Conservation (phyloP, 2,888 invertebrate genomes). For the Rotaria socialis region DNA sequence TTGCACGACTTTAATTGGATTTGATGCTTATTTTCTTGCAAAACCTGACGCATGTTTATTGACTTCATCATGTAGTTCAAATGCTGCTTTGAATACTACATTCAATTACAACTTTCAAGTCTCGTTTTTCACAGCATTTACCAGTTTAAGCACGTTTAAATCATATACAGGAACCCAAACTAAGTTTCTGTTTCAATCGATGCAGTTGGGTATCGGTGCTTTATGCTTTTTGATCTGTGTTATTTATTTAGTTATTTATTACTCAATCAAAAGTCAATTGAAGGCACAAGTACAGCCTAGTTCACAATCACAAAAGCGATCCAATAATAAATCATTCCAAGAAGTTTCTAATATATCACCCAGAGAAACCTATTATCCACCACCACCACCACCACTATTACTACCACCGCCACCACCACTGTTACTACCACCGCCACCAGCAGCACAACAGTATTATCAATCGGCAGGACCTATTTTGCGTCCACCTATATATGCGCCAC, state of each 20-base stretch:
- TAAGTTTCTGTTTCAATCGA: background rate
- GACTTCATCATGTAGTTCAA: background rate
- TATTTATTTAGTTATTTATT: conserved; percentile 11
- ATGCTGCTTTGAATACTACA: background rate
- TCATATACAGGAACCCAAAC: background rate
- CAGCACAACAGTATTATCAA: background rate
- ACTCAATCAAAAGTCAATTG: background rate
- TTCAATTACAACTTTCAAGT: background rate
- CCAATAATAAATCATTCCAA: background rate
- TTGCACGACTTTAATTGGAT: background rate
- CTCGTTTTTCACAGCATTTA: background rate
- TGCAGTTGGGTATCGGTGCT: background rate
- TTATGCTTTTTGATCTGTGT: background rate
- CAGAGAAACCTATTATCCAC: background rate
- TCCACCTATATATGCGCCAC: too few relatives aligned
- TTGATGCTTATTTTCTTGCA: background rate
- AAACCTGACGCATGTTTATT: background rate
- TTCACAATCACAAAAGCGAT: background rate
- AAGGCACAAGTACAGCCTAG: background rate
- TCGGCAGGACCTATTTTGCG: too few relatives aligned
- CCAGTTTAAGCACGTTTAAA: background rate
- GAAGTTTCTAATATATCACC: background rate
- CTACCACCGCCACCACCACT: background rate
- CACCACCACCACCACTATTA: background rate
- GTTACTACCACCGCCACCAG: background rate